Base-by-base conservation (phyloP, 1,140 invertebrate species). In the Drosophila saltans region DNA sequence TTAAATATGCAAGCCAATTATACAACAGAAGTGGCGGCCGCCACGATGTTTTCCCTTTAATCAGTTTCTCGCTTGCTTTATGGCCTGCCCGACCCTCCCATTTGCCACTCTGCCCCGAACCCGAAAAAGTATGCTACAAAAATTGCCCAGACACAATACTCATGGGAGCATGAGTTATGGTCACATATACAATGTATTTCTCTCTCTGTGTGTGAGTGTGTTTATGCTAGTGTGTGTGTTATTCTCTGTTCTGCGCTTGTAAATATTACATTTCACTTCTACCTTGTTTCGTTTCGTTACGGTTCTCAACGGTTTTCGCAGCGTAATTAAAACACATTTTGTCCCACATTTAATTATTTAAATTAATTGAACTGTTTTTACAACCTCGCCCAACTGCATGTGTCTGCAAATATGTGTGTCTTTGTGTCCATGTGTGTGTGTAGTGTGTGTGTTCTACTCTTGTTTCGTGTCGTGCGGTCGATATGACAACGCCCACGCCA, bases 301-400 rank as follows among this genome's bases (percentile, higher is more conserved):
- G 65, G 61, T 61, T 68, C 66, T 59, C 52, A 48, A 59, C 59
- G 16, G n/a, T 58, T 63, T 39, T 60, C 43, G 78, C 78, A 74
- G 75, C 78, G 80, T 88, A 88, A 88, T 86, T 86, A 86, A 83
- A 80, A 89, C 83, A 80, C 45, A 77, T 89, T 89, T 59, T 80
- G 83, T 65, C 69, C 63, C 80, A 75, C 80, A 80, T 88, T 89
- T 84, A 80, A 88, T 84, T 89, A 89, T 88, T 88, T 88, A 89
- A 89, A 89, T 78, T 83, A 89, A 89, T 88, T 89, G 80, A 88
- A 88, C 73, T 88, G 85, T 84, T 84, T 89, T 88, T 84, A 84
- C 80, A 89, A 86, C 75, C 79, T 59, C 52, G 63, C 40, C 43
- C 39, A 45, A 28, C 30, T 61, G 43, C 55, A 57, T 24, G 43